Evolutionary conservation across 2,888 invertebrate genomes (phyloP), one percentile per base, ranked within the genome.

Genomic region (Unio delphinus): DNA sequence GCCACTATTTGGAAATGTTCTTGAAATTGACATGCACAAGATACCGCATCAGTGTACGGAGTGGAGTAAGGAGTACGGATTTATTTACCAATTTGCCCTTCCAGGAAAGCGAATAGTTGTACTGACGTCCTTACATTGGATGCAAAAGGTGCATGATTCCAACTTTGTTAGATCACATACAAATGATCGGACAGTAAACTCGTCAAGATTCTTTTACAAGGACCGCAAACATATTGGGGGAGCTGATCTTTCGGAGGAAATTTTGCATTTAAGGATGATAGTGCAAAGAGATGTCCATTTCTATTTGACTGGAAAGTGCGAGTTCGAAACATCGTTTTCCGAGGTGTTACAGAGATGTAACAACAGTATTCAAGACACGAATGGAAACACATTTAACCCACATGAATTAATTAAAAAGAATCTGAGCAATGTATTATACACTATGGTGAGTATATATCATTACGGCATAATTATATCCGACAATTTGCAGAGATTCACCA

Each of bases 171-270:
- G 68, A n/a, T 45, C 56, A 26, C 59, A 67, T 57, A 65, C 73
- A 6, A 77, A 77, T 59, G 77, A 77, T 55, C 58, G 77, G 23
- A 65, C 73, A 5, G 58, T 55, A 34, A 77, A 77, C 57, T 74
- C 75, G 20, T 72, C 77, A 23, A 61, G 67, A 34, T 70, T 72
- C 28, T 62, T 77, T 5, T 77, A 71, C 54, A 70, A 73, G 20
- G 74, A 68, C 3, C 30, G 77, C 56, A 77, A 77, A 67, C 74
- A 77, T 54, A 75, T 77, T 8, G 77, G 77, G 4, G 67, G 67
- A 60, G 77, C 77, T n/a, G 72, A 77, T 59, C 65, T 69, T 23
- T 63, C 64, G 20, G 61, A 65, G 23, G 63, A 57, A 20, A 77
- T 75, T 20, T 34, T 62, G 17, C 11, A 64, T 30, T 61, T 77